Base-by-base conservation (phyloP, 1,140 invertebrate species). In the Aphelinus atriplicis region DNA sequence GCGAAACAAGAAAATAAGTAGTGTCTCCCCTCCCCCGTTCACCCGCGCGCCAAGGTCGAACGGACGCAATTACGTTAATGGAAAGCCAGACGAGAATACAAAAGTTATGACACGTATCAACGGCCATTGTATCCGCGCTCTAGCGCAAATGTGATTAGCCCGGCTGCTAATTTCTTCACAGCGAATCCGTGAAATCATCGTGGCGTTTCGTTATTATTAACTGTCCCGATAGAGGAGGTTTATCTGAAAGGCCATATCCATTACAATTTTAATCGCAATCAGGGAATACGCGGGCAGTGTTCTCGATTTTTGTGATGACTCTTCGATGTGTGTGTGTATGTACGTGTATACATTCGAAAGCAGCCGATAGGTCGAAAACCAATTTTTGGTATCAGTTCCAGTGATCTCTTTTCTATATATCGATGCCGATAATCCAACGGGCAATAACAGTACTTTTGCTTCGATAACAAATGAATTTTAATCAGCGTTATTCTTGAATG, bases 391-490 rank as follows among this genome's bases (percentile, higher is more conserved):
- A 81, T 78, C 71, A 62, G 64, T 48, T n/a, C 65, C 67, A 70
- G 78, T 74, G 74, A 77, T 81, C 73, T 73, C 77, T 77, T 62
- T 55, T 64, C 73, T 74, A 63, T 26, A 26, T 64, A 64, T 71
- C 47, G 77, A 73, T 78, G 68, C 76, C 67, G 77, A 78, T 79
- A 78, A 81, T 78, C 72, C 73, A 46, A 10, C 55, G 75, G 63
- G 53, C 58, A 68, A 68, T 68, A 68, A 53, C 45, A 45, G 55
- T 6, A 9, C 64, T 65, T 65, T 79, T 58, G 47, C 60, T 65
- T 72, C 73, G 80, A 80, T 82, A 81, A 80, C 77, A 64, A 76
- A 76, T 73, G 73, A 80, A 81, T 78, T 81, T 81, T 81, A 80
- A 81, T 81, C 78, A 75, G 71, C 2, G 55, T 45, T 10, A 58